These are phyloP conservation scores for Erannis defoliaria DNA, from an alignment of 2,888 invertebrate species.

Conservation along the genomic window DNA sequence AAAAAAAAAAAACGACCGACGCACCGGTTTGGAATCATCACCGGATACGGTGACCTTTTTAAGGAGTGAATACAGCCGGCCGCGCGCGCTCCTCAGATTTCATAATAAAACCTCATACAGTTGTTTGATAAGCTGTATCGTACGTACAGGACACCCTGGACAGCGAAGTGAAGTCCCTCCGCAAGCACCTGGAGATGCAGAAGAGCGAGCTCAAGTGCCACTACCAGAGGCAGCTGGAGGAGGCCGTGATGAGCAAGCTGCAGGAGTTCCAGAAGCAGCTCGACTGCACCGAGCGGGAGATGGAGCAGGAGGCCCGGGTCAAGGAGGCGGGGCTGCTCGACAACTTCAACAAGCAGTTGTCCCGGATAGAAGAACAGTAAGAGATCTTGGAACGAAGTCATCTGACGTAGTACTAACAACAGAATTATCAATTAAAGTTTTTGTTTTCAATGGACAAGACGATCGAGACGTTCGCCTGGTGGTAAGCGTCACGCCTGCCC, in stretches of 20 bases:
- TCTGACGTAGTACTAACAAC: too few species aligned
- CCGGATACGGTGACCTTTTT: too few species aligned
- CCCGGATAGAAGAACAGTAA: conserved; percentile 88
- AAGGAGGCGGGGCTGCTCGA: conserved; percentile 90
- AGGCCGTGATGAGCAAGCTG: conserved; percentile 91
- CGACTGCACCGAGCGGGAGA: conserved; percentile 89
- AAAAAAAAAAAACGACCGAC: too few species aligned
- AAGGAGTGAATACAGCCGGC: too few species aligned
- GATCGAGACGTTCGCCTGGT: too few species aligned
- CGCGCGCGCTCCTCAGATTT: too few species aligned
- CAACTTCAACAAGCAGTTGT: conserved; percentile 90
- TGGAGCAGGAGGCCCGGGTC: conserved; percentile 88
- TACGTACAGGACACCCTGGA: conserved; percentile 82
- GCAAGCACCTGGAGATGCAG: conserved; percentile 87
- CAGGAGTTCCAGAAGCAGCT: conserved; percentile 91
- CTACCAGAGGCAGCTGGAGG: conserved; percentile 93
- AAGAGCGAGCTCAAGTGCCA: conserved; percentile 90
- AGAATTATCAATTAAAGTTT: too few species aligned
- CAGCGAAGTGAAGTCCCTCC: conserved; percentile 81
- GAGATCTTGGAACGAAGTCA: conserved; percentile 34
- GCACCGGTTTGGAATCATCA: too few species aligned
- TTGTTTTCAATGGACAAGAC: too few species aligned
- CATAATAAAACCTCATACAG: too few species aligned
- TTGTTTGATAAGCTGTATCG: too few species aligned
- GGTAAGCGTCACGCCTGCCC: too few species aligned